phyloP scores from a whole-genome alignment of 2,113 vertebrate genomes.

The Panthera leo region DNA sequence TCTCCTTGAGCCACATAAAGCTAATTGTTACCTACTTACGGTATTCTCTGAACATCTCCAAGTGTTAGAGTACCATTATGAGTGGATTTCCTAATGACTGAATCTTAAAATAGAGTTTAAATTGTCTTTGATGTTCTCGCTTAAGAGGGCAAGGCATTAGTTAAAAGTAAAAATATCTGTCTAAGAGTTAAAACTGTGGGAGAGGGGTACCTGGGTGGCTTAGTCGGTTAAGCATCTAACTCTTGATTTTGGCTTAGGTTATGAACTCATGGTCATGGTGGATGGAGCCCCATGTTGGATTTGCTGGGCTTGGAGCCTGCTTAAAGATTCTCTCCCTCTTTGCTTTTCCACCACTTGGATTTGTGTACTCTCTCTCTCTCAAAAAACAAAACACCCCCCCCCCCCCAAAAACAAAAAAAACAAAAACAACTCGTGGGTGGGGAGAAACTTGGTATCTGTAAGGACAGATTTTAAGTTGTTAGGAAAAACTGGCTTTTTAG shows the following conservation, averaged over 20 bases:
- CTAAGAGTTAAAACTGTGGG: not conserved
- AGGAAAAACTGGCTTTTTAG: not conserved
- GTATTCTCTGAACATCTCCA: not conserved
- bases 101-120: conserved; percentile 24
- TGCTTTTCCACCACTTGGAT: too few species aligned
- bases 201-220: not conserved
- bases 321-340: too few species aligned
- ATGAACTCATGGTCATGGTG: too few species aligned
- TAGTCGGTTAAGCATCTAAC: too few species aligned
- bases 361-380: too few species aligned
- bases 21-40: not conserved
- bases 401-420: too few species aligned
- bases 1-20: not conserved
- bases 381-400: not conserved
- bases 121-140: not conserved
- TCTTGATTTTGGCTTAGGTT: too few species aligned
- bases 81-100: conserved; percentile 1
- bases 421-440: too few species aligned
- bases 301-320: too few species aligned
- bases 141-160: not conserved
- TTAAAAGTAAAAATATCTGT: conserved; percentile 1
- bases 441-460: not conserved
- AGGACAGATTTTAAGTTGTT: not conserved
- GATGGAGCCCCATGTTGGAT: too few species aligned
- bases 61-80: not conserved